These are phyloP conservation scores for Magallana gigas DNA, from an alignment of 1,140 invertebrate genomes.

Conservation along the genomic window DNA sequence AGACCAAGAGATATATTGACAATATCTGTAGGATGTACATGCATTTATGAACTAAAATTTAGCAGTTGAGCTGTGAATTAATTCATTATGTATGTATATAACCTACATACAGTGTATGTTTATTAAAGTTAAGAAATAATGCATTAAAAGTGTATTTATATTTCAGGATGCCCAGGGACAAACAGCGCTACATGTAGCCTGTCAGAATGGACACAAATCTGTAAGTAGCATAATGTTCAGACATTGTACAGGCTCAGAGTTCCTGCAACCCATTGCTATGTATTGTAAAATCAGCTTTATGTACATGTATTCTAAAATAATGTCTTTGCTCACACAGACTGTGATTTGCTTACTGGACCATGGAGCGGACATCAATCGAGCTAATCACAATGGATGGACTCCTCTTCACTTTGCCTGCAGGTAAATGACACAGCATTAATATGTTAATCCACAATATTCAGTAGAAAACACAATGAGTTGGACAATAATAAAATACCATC, in stretches of 20 bases:
- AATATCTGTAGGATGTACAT: no score
- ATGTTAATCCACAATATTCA: no score
- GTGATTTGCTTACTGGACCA: slow-evolving; percentile 72
- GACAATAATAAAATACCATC: no score
- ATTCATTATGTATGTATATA: no score
- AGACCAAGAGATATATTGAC: no score
- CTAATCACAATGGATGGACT: slow-evolving; percentile 70
- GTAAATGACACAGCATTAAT: slow-evolving; percentile 47
- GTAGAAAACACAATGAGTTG: no score
- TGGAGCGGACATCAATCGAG: slow-evolving; percentile 71
- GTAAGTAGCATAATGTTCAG: slow-evolving; percentile 58
- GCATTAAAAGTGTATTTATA: background rate
- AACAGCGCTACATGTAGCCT: slow-evolving; percentile 75
- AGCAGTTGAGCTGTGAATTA: no score
- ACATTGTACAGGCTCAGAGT: no score
- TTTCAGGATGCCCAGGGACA: slow-evolving; percentile 76
- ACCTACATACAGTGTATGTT: no score
- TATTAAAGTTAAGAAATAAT: no score
- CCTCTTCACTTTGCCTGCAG: slow-evolving; percentile 77
- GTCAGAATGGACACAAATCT: slow-evolving; percentile 75
- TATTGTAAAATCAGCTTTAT: background rate
- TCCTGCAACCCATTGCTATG: no score
- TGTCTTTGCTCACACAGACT: slow-evolving; percentile 58
- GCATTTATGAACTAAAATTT: no score
- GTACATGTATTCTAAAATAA: background rate